Evolutionary conservation across 2,113 vertebrate species (phyloP), one percentile per base, ranked within the genome.

Genomic region (Pogona vitticeps): DNA sequence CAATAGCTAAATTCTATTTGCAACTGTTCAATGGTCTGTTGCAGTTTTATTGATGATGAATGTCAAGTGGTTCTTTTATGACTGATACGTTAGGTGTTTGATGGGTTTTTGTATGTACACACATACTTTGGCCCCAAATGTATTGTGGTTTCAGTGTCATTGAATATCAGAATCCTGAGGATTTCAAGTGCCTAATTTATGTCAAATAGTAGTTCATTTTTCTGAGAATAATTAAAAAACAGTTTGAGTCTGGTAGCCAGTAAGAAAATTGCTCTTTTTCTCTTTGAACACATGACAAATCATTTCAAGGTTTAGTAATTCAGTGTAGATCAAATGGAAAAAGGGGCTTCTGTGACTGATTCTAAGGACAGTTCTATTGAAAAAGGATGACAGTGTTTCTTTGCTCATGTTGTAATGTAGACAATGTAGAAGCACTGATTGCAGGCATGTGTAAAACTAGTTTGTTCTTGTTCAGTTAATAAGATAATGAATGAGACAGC

Each of bases 221-320:
- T 81, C 76, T 56, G 73, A 83, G 26, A 85, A 59, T 58, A 84
- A 75, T 92, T 86, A 86, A 93, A 3, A n/a, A 21, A 84, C 72
- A 85, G 46, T 71, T 86, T 18, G 21, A 70, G 88, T 12, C 56
- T 87, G 68, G 6, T 52, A 33, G 63, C 72, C 58, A 80, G 31
- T 73, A 75, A 67, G 36, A 31, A 83, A 76, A 72, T 52, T 15
- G 13, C 13, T 31, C 9, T 86, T 87, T 23, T 42, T 7, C n/a
- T 6, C 77, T 5, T 6, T 46, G 63, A 18, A 26, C 83, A 82
- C 46, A 36, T 72, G 83, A 23, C 17, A 88, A 86, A 67, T 1
- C n/a, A n/a, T n/a, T n/a, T 71, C 89, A 84, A 72, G 61, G 15
- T 84, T 42, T 31, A 12, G 1, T 59, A 78, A 68, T 85, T 83